Base-by-base conservation (phyloP, 2,888 invertebrate species). In the Liopterus haemorrhoidalis region DNA sequence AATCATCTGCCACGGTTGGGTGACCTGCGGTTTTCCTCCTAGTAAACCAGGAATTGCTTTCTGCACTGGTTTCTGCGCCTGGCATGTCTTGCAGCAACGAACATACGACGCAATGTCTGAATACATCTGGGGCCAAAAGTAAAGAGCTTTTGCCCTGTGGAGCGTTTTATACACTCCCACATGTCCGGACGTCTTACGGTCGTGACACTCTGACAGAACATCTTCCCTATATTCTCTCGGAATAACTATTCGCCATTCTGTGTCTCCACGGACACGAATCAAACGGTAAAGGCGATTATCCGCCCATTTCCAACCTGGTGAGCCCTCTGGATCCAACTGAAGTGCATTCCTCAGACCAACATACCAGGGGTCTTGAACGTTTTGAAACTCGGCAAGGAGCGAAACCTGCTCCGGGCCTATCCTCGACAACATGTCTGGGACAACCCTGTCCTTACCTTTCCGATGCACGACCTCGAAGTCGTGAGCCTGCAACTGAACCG, bases 101-200 rank as follows among this genome's bases (percentile, higher is more conserved):
- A 38, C 16, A 15, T 38, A 38, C 9, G 9, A 11, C 11, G 14
- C 20, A 0, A 54, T 44, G 0, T 49, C 46, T 3, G 14, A 12
- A 9, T 15, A 18, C 39, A 50, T 37, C 8, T 31, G 21, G 5
- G 50, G 52, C 50, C 52, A 52, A 27, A 35, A 49, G 25, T 40
- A 50, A 22, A 36, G 33, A 16, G 39, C 22, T 44, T 47, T 1
- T n/a, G 21, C 18, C 5, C 25, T 20, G 22, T 5, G 20, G 5
- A 9, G 9, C 4, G 42, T 28, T n/a, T 28, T 28, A 9, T 11
- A 28, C 4, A 28, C n/a, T 5, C 28, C 28, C 12, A 28, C 28
- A 28, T 28, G 28, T 11, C 4, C 4, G 4, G 28, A n/a, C 5
- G 28, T 28, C 5, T n/a, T n/a, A 11, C 28, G 4, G 28, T 28